Evolutionary conservation across 1,140 invertebrate species (phyloP).

Genomic region (Bombus confusus): DNA sequence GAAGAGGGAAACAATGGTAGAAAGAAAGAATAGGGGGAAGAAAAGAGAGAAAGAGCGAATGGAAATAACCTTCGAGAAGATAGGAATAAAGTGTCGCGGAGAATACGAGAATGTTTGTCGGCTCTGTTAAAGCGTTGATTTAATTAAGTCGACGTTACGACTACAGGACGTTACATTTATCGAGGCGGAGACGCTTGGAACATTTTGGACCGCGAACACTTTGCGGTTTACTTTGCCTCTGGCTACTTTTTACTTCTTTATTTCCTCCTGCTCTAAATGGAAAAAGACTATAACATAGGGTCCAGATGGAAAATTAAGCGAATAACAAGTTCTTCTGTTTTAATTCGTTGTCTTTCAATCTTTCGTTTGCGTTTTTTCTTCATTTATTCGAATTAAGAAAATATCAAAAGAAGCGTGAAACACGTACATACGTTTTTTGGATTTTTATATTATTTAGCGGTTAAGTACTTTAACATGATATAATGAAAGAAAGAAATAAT

Average conservation of each 20-base stretch:
- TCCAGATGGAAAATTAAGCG: background rate
- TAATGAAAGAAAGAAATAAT: background rate
- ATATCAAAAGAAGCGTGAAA: background rate
- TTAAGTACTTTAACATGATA: background rate
- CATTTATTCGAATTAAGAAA: background rate
- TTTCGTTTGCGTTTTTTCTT: background rate
- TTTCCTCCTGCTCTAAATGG: background rate
- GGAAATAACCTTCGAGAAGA: slow-evolving; percentile 4
- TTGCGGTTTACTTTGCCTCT: background rate
- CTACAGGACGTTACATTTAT: slow-evolving; percentile 9
- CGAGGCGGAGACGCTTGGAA: too few relatives aligned
- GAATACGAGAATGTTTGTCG: background rate
- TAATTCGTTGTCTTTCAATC: background rate
- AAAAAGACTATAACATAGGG: background rate
- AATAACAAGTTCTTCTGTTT: background rate
- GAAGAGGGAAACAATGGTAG: background rate
- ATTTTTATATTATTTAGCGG: background rate
- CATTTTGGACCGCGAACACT: background rate
- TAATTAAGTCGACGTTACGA: slow-evolving; percentile 6
- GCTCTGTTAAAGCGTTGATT: slow-evolving; percentile 21
- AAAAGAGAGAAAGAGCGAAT: background rate
- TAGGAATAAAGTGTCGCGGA: slow-evolving; percentile 12
- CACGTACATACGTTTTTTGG: too few relatives aligned
- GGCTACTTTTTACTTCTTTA: background rate
- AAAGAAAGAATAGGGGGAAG: background rate